Conservation (phyloP, 2,888 invertebrate genomes). For the Heliconius ismenius region DNA sequence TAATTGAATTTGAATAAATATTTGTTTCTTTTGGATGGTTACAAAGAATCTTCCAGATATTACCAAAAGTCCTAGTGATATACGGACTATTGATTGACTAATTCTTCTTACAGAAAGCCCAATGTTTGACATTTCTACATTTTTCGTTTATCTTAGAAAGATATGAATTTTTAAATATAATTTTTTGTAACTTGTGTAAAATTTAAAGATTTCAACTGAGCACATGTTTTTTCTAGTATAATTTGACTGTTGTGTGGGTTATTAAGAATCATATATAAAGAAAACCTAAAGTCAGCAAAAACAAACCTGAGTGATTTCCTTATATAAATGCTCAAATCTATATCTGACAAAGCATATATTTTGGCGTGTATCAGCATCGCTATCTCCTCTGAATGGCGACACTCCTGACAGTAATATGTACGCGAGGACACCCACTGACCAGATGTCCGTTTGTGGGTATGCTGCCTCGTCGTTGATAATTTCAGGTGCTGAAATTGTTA, state of each 20-base stretch:
- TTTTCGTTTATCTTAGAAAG: no score
- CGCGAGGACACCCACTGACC: constrained; percentile 95
- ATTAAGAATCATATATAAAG: neutral
- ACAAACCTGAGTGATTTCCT: constrained; percentile 91
- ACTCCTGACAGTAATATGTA: constrained; percentile 96
- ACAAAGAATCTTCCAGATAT: no score
- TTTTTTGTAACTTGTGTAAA: no score
- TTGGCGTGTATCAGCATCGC: constrained; percentile 92
- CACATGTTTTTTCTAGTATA: no score
- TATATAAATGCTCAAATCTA: constrained; percentile 95
- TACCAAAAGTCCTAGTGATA: no score
- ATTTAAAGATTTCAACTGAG: no score
- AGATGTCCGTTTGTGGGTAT: constrained; percentile 95
- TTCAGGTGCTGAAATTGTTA: constrained; percentile 88
- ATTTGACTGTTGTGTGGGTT: no score
- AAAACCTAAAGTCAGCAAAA: neutral
- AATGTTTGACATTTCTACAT: no score
- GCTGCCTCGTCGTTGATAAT: constrained; percentile 93
- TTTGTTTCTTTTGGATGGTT: neutral
- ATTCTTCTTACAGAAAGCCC: no score
- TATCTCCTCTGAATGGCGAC: constrained; percentile 93
- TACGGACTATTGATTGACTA: no score
- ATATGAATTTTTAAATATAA: no score
- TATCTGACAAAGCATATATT: constrained; percentile 95
- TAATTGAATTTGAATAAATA: neutral